These are phyloP conservation scores for Premnoplex brunnescens DNA, from an alignment of 2,797 vertebrate species.

Conservation along the genomic window DNA sequence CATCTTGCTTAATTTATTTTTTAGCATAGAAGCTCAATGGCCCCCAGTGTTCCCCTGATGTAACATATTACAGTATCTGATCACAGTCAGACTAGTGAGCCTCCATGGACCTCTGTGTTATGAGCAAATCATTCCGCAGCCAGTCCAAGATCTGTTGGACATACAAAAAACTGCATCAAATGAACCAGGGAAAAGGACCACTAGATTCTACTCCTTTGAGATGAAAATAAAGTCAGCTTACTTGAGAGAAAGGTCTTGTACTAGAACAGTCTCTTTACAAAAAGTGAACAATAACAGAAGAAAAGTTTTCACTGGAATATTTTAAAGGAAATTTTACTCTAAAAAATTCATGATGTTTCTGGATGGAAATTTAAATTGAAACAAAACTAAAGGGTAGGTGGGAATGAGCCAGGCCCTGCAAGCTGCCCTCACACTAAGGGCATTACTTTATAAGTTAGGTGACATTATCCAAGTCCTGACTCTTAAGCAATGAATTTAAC, in stretches of 20 bases:
- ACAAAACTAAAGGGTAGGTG: not conserved
- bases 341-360: not conserved
- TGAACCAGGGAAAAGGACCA: not conserved
- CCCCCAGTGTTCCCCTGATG: not conserved
- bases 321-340: not conserved
- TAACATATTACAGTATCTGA: not conserved
- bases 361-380: not conserved
- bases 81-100: not conserved
- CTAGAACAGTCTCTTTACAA: not conserved
- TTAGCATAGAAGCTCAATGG: not conserved
- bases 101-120: not conserved
- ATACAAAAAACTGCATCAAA: not conserved
- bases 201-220: not conserved
- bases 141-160: not conserved
- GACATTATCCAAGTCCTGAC: not conserved
- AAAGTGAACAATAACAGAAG: not conserved
- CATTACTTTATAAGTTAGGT: not conserved
- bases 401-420: not conserved
- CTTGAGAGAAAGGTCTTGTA: not conserved
- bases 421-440: not conserved
- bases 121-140: not conserved
- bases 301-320: not conserved
- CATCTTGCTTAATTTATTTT: conserved; percentile 1
- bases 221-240: not conserved
- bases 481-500: not conserved